These are phyloP conservation scores for Danio aesculapii DNA, from an alignment of 2,797 vertebrate genomes.

Conservation along the genomic window DNA sequence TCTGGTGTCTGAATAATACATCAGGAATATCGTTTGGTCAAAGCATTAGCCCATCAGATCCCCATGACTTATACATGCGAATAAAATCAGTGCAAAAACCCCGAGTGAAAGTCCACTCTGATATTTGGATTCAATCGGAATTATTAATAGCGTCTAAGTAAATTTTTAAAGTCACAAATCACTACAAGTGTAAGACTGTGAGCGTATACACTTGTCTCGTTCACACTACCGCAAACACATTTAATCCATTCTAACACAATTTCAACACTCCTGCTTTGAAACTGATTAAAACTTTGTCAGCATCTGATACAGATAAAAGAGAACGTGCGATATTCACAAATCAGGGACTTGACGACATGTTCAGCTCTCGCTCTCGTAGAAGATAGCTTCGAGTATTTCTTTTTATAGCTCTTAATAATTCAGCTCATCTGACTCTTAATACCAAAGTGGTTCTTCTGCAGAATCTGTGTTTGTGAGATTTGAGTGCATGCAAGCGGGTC, in stretches of 20 bases:
- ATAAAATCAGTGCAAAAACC: constrained; percentile 34
- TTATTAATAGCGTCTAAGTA: constrained; percentile 25
- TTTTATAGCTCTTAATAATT: constrained; percentile 54
- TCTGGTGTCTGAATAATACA: constrained; percentile 32
- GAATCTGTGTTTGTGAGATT: constrained; percentile 39
- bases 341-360: neutral
- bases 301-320: constrained; percentile 9
- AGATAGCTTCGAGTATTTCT: constrained; percentile 32
- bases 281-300: constrained; percentile 24
- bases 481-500: constrained; percentile 29
- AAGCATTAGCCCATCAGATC: constrained; percentile 29
- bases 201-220: neutral
- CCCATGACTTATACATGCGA: constrained; percentile 28
- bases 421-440: constrained; percentile 37
- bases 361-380: neutral
- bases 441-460: constrained; percentile 34
- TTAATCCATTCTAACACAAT: neutral
- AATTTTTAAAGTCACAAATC: constrained; percentile 23
- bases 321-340: constrained; percentile 10
- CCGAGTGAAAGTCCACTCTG: neutral
- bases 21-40: constrained; percentile 10
- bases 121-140: constrained; percentile 10
- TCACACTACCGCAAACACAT: neutral
- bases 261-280: constrained; percentile 2
- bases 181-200: neutral